Evolutionary conservation across 2,888 invertebrate genomes (phyloP), one percentile per base, ranked within the genome.

Genomic region (Sialis fuliginosa): DNA sequence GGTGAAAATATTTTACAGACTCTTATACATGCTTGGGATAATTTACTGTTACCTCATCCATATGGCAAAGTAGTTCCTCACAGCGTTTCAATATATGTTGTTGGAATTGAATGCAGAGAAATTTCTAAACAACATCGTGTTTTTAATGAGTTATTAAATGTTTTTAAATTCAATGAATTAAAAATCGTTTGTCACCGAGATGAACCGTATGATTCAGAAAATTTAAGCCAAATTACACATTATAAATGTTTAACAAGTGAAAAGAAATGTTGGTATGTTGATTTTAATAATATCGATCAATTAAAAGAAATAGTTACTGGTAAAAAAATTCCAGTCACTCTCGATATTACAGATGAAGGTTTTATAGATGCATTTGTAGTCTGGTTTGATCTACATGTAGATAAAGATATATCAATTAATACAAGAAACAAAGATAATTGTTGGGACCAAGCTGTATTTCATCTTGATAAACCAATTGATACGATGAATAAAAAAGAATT

Each of bases 381-480:
- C 35, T 86, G 81, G 81, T 87, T 87, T 58, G 75, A 80, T 57
- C 65, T 87, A 48, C 65, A 79, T 57, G 65, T 88, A 43, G 74
- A 79, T 54, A 74, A 78, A 6, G 67, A 70, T 37, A 69, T 74
- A 33, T 66, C 62, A 1, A 64, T 86, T 37, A 75, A 77, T 48
- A 62, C 65, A 32, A 60, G 62, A 6, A 55, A 61, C 2, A 61
- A 66, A 52, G 66, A 69, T 4, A 67, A 70, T 50, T 84, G 84
- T 55, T 88, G 87, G 87, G 84, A 87, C 58, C 82, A 84, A 58
- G 83, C 82, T 6, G 67, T 87, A 37, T 82, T 80, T 59, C 77
- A 74, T 61, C 63, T 75, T 49, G 62, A 66, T 44, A 56, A 68
- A 52, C 69, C 74, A 3, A 46, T 62, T 10, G 5, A 22, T 6